Evolutionary conservation across 2,888 invertebrate genomes (phyloP), one percentile per base, ranked within the genome.

Genomic region (Hypsopygia costalis): DNA sequence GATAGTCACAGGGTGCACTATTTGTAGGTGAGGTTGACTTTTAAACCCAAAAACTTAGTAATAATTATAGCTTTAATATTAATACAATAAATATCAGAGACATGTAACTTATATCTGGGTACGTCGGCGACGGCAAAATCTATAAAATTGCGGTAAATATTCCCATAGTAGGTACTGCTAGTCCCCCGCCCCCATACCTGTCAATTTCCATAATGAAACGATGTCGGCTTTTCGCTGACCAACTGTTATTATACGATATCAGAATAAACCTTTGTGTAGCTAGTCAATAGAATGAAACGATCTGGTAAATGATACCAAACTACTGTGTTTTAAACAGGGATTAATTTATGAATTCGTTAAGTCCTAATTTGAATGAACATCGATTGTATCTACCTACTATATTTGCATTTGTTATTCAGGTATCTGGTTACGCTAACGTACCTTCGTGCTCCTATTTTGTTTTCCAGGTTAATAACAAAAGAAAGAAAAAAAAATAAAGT

Each of bases 181-280:
- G 25, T 43, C 47, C 53, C 51, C 49, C 36, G 45, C 46, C 54
- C 41, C 51, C 46, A 42, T 57, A 60, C 71, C 67, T 71, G 69
- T 68, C 79, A 77, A 79, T 79, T 76, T 79, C 68, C 77, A 79
- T 81, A 79, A 80, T 78, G 73, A 74, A 72, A 51, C 58, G 62
- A 58, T 49, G 62, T 52, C 61, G 69, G 67, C 52, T 62, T 62
- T 73, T 62, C 69, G 70, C 68, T 76, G 72, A 66, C 75, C 76
- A 69, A 60, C 66, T 74, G 73, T 63, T 71, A 69, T 72, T 59
- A 63, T 53, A 49, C 51, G 45, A 54, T 52, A 58, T 60, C 49
- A 46, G 44, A 51, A 53, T 58, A 55, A 60, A 49, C 56, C 51
- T 49, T 55, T 57, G 59, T 48, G 54, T 54, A 45, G 34, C 40